phyloP scores from a whole-genome alignment of 2,113 vertebrate species.

The Pachycephala philippinensis region DNA sequence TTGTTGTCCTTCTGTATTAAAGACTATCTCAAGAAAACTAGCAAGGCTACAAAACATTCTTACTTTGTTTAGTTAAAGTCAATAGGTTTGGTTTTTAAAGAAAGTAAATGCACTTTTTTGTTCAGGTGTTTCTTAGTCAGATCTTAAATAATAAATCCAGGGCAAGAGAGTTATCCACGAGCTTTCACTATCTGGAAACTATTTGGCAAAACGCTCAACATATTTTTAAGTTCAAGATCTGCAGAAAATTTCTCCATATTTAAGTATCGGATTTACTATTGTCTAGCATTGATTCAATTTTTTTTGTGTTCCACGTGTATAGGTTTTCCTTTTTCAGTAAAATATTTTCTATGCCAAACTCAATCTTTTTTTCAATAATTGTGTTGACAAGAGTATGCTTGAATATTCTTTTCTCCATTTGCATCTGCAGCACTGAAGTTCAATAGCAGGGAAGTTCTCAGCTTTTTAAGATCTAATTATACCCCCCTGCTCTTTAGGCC shows the following conservation, averaged over 20 bases:
- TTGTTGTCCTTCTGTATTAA: not conserved
- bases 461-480: not conserved
- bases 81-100: not conserved
- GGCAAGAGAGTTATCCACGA: not conserved
- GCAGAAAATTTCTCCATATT: not conserved
- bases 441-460: not conserved
- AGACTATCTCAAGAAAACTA: not conserved
- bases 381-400: not conserved
- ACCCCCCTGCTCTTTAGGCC: not conserved
- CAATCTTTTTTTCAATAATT: not conserved
- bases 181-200: not conserved
- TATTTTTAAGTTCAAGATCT: not conserved
- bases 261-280: not conserved
- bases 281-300: not conserved
- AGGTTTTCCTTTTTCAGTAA: not conserved
- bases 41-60: not conserved
- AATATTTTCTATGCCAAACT: not conserved
- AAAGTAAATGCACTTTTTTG: not conserved
- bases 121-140: not conserved
- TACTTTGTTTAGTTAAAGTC: not conserved
- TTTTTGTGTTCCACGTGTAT: not conserved
- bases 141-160: not conserved
- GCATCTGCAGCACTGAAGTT: not conserved
- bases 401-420: not conserved
- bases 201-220: accelerated